Percentiles rank a stretch among this genome's conserved stretches.
Evolutionary conservation across 2,888 invertebrate genomes (phyloP).

Genomic region (Yponomeuta evonymella): DNA sequence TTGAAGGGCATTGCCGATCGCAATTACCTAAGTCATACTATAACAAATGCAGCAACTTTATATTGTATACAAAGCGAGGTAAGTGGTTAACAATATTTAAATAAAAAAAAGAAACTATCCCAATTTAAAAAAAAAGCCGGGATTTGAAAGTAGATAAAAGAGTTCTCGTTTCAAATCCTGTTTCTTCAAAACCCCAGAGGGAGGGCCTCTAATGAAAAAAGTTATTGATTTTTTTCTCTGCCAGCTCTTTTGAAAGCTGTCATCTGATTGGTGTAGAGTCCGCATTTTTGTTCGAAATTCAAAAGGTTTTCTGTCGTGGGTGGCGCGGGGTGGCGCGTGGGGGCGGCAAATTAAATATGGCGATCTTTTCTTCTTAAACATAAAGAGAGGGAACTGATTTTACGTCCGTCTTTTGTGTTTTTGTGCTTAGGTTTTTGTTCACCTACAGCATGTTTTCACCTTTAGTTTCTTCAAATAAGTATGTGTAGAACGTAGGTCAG

Average conservation of each 20-base stretch:
- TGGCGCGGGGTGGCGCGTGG: slow-evolving; percentile 45
- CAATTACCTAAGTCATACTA: background rate
- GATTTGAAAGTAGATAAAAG: background rate
- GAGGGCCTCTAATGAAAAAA: slow-evolving; percentile 16
- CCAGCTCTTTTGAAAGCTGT: slow-evolving; percentile 11
- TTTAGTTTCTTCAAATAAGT: background rate
- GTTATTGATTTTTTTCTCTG: slow-evolving; percentile 19
- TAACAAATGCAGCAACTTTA: background rate
- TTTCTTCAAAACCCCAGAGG: background rate
- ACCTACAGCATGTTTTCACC: slow-evolving; percentile 1
- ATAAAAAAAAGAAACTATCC: background rate
- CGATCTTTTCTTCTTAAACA: slow-evolving; percentile 51
- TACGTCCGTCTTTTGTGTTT: slow-evolving; percentile 22
- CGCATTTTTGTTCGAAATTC: slow-evolving; percentile 65
- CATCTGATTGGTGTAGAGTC: slow-evolving; percentile 48
- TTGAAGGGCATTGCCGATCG: too few relatives aligned
- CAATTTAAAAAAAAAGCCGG: too few relatives aligned
- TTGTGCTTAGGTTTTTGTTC: background rate
- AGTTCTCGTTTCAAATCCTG: background rate
- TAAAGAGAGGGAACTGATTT: slow-evolving; percentile 27
- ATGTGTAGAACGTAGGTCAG: too few relatives aligned
- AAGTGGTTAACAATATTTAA: background rate
- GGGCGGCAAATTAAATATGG: slow-evolving; percentile 46
- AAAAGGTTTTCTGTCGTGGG: slow-evolving; percentile 68
- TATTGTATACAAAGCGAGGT: background rate